Evolutionary conservation across 1,140 invertebrate genomes (phyloP).

Genomic region (Panonychus citri): DNA sequence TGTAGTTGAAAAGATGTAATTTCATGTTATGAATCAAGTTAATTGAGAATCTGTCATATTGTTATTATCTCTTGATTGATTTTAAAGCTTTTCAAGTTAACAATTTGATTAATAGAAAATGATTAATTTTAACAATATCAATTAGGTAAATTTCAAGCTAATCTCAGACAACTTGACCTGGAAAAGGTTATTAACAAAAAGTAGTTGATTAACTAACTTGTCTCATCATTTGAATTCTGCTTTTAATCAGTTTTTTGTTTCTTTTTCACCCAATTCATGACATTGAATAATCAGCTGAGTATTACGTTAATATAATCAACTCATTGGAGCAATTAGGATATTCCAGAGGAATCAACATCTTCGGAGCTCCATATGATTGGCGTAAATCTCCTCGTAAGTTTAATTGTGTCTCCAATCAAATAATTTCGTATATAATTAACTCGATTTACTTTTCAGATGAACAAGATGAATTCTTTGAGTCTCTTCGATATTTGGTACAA

Average conservation of each 20-base stretch:
- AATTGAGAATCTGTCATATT: too few species aligned
- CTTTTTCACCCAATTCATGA: not conserved
- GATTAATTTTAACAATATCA: too few species aligned
- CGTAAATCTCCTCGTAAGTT: constrained; percentile 1
- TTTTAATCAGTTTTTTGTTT: not conserved
- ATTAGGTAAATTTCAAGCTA: too few species aligned
- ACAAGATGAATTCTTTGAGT: not conserved
- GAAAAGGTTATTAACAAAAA: not conserved
- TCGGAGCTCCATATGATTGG: constrained; percentile 4
- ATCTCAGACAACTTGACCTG: not conserved
- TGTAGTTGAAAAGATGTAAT: too few species aligned
- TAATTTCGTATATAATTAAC: not conserved
- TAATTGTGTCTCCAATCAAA: too few species aligned
- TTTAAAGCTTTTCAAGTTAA: too few species aligned
- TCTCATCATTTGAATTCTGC: not conserved
- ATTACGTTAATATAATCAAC: not conserved
- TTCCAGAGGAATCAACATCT: not conserved
- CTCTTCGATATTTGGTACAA: constrained; percentile 57
- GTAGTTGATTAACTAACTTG: not conserved
- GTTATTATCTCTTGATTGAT: too few species aligned
- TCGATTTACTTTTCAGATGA: not conserved
- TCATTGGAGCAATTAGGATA: not conserved
- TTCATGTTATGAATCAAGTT: too few species aligned
- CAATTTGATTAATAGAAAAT: too few species aligned
- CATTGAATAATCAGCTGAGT: not conserved